These are phyloP conservation scores for Nemotelus nigrinus DNA, from an alignment of 2,888 invertebrate species.

Conservation along the genomic window DNA sequence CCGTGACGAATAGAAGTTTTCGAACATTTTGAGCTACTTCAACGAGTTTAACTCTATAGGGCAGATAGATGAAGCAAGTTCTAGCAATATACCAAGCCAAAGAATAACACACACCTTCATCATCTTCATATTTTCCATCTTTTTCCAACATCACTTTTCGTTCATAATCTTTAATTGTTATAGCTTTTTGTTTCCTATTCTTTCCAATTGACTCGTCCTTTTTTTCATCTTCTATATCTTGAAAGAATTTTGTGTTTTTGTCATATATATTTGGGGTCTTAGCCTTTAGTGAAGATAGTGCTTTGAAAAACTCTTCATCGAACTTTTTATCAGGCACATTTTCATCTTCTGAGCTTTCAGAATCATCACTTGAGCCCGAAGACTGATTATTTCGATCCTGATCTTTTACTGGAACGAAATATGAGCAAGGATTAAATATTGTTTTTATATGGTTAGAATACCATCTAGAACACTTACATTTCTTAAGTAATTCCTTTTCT, in stretches of 20 bases:
- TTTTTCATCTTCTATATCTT: slow-evolving; percentile 59
- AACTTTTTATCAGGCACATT: slow-evolving; percentile 60
- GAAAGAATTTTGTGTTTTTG: slow-evolving; percentile 76
- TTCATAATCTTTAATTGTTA: slow-evolving; percentile 83
- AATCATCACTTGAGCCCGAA: slow-evolving; percentile 57
- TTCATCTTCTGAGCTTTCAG: slow-evolving; percentile 59
- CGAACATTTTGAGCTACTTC: too few relatives aligned
- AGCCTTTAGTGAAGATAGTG: slow-evolving; percentile 84
- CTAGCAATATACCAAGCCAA: background rate
- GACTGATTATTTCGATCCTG: slow-evolving; percentile 58
- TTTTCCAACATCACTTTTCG: slow-evolving; percentile 77
- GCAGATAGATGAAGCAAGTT: too few relatives aligned
- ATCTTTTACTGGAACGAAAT: slow-evolving; percentile 58
- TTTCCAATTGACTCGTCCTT: slow-evolving; percentile 50
- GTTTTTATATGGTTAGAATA: background rate
- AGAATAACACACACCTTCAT: slow-evolving; percentile 53
- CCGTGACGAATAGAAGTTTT: too few relatives aligned
- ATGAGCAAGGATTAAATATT: background rate
- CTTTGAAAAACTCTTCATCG: slow-evolving; percentile 89
- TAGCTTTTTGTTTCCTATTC: slow-evolving; percentile 68
- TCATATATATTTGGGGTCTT: slow-evolving; percentile 92
- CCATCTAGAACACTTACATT: slow-evolving; percentile 67
- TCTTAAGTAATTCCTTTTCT: slow-evolving; percentile 85
- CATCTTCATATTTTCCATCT: slow-evolving; percentile 69
- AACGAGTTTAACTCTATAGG: too few relatives aligned